Base-by-base conservation (phyloP, 1,140 invertebrate genomes). In the Diprion similis region DNA sequence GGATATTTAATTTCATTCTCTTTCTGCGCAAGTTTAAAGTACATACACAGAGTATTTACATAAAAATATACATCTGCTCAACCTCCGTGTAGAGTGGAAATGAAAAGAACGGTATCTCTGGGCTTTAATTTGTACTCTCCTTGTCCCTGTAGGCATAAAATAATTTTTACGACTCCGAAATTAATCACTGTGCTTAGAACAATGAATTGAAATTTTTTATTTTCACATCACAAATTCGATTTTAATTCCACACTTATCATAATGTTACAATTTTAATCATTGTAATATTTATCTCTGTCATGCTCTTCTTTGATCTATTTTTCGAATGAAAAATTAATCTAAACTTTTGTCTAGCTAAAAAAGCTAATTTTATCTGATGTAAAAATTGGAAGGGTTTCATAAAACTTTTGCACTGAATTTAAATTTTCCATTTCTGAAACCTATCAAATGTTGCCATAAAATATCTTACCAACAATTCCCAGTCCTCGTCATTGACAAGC, bases 401-500 rank as follows among this genome's bases (percentile, higher is more conserved):
- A 37, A 1, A 37, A 37, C 24, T 37, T 37, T 37, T 37, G 24
- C 24, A 37, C 24, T 37, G 24, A 37, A 37, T 37, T 37, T 37
- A 1, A 37, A 37, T 37, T 37, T 1, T 37, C 24, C 24, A 37
- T 37, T 46, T 46, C 66, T 71, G 64, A n/a, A n/a, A 47, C 24
- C 13, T 64, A 45, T 15, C 47, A 48, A 15, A 65, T 73, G 24
- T 37, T 37, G 24, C 24, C 24, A 37, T 37, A 37, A 37, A 37
- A 37, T 46, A 7, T 86, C 87, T 90, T 89, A 95, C 94, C 82
- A 94, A 83, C 37, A 98, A 85, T 88, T 98, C 96, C 97, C 97
- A 99, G 84, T 99, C 97, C 0, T 93, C 90, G 79, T 98, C 96
- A 83, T 99, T 98, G 9, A 99, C 91, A 4, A 99, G 85, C 6